Base-by-base conservation (phyloP, 2,797 vertebrate species). In the Falco novaeseelandiae region DNA sequence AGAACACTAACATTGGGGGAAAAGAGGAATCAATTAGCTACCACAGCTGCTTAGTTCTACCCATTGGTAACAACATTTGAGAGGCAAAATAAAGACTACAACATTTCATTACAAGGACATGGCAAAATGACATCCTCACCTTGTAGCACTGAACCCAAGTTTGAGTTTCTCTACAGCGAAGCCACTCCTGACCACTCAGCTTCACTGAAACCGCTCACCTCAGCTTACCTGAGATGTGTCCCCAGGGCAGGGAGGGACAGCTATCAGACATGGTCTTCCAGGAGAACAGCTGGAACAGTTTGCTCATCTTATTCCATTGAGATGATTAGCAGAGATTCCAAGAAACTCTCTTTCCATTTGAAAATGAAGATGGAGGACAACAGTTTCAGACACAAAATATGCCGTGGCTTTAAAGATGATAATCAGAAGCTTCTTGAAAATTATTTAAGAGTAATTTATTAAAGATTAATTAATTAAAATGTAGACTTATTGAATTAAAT, bases 221-320 rank as follows among this genome's bases (percentile, higher is more conserved):
- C 59, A 69, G 44, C 14, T 40, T 36, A 48, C 12, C 42, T 29
- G 13, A 29, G 36, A 10, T 0, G 4, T 14, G 10, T n/a, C 42
- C 40, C n/a, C 66, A 44, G 54, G 23, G 15, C 44, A 49, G 8
- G 27, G 11, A 58, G 15, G 6, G 26, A n/a, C 57, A 71, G 22
- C 6, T 27, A 73, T 26, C 55, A 66, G 32, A 23, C 22, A 26
- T 0, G 0, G 2, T 10, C 9, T 30, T 48, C 29, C 36, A 58
- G 5, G 16, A 48, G 6, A 81, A n/a, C 55, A 38, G 23, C 32
- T 59, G 27, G 30, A 78, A 85, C 1, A 1, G 16, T n/a, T 46
- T 65, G 34, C 18, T 90, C 20, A 26, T 10, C 3, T 70, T 2
- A 42, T 48, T 80, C 40, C 32, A 80, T 27, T 77, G 27, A 36